Base-by-base conservation (phyloP, 2,797 vertebrate genomes). In the Crenuchus spilurus region DNA sequence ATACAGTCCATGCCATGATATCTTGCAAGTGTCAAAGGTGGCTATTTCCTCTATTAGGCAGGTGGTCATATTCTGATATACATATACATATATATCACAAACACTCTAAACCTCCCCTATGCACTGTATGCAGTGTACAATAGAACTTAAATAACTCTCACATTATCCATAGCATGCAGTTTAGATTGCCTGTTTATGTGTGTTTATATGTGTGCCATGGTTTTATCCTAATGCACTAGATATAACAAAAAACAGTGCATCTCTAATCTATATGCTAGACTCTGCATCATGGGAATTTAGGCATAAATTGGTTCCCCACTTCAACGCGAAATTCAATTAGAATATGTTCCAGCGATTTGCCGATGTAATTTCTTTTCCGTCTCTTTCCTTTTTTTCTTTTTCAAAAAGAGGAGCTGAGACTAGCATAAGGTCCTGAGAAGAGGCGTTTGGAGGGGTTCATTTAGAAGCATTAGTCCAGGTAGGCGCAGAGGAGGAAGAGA, bases 271-370 rank as follows among this genome's bases (percentile, higher is more conserved):
- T 74, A 37, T 37, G 48, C 66, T 42, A 6, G 10, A 65, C 20
- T 33, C 62, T 16, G 54, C 49, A 75, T 66, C 26, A 9, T 70
- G 57, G 72, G 69, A 79, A 72, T 80, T 80, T 48, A 64, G 18
- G 35, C 44, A 57, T 72, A 80, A 83, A 85, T 80, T 75, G 75
- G 63, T 80, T 76, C 42, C 65, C 57, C 44, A 61, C 75, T 78
- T 76, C 66, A 72, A 64, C 72, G 48, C 70, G 65, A 82, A 81
- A 81, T 82, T 83, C 73, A 83, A 76, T 83, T 81, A 78, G 69
- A 78, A 71, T 69, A 63, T 80, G 79, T 80, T 84, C 72, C 80
- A 78, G 77, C 22, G 67, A 82, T 81, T 82, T 81, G 68, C 58
- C 58, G 73, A 65, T 72, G 74, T 77, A 75, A 84, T 84, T 74